These are phyloP conservation scores for Helicoverpa assulta DNA, from an alignment of 2,888 invertebrate species.

Conservation along the genomic window DNA sequence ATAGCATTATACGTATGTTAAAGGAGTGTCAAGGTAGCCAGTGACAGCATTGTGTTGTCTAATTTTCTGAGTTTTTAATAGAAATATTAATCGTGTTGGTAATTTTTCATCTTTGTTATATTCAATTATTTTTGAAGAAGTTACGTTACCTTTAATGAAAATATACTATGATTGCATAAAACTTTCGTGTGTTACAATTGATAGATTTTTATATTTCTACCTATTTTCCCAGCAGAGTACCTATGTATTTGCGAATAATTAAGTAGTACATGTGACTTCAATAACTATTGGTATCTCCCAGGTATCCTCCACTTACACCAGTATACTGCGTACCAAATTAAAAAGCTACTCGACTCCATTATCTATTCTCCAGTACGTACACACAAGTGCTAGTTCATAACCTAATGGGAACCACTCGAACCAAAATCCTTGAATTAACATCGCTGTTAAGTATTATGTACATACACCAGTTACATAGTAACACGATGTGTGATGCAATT, in stretches of 20 bases:
- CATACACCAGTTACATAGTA: constrained; percentile 58
- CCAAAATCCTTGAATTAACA: constrained; percentile 65
- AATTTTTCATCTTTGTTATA: neutral
- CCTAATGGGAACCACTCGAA: constrained; percentile 55
- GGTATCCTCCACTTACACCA: constrained; percentile 1
- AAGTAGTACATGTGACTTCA: too few relatives aligned
- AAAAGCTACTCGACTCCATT: constrained; percentile 18
- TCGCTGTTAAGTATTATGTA: constrained; percentile 51
- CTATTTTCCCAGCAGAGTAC: too few relatives aligned
- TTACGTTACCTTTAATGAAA: too few relatives aligned
- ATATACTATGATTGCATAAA: neutral
- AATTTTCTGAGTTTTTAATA: neutral
- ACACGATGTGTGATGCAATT: constrained; percentile 68
- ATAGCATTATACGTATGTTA: neutral
- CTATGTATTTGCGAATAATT: too few relatives aligned
- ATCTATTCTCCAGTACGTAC: constrained; percentile 15
- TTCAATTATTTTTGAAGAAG: too few relatives aligned
- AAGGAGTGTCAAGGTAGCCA: neutral
- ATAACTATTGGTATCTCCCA: neutral
- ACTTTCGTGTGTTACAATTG: neutral
- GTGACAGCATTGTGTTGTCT: neutral
- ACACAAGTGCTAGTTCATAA: constrained; percentile 47
- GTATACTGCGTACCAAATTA: constrained; percentile 38
- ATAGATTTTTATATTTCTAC: too few relatives aligned
- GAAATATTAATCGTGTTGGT: neutral